phyloP scores from a whole-genome alignment of 2,797 vertebrate genomes.

The Carapus acus region DNA sequence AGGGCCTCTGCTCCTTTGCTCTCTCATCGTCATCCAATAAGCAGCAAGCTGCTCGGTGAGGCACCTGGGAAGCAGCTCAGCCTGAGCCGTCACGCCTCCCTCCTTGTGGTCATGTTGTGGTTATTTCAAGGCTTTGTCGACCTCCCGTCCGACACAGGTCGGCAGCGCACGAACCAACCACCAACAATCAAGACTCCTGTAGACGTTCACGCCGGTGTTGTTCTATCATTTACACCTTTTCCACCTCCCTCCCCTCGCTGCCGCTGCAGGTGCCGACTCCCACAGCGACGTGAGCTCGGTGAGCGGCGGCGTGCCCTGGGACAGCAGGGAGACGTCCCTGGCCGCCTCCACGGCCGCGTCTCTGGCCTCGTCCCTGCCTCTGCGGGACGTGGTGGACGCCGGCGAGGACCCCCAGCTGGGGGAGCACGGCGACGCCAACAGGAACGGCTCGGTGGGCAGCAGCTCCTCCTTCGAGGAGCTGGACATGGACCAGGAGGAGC shows the following conservation, averaged over 20 bases:
- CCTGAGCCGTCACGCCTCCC: too few relatives aligned
- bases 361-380: constrained; percentile 63
- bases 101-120: too few relatives aligned
- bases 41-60: too few relatives aligned
- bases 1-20: too few relatives aligned
- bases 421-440: constrained; percentile 73
- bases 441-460: constrained; percentile 74
- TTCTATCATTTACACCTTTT: constrained; percentile 9
- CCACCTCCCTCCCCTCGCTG: background rate
- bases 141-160: too few relatives aligned
- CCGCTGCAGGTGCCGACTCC: constrained; percentile 72
- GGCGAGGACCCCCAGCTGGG: constrained; percentile 69
- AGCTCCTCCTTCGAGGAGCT: constrained; percentile 97
- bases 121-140: too few relatives aligned
- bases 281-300: constrained; percentile 80
- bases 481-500: constrained; percentile 81
- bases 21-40: too few relatives aligned
- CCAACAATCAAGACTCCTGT: too few relatives aligned
- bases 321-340: constrained; percentile 81
- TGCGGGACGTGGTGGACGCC: constrained; percentile 62
- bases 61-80: too few relatives aligned
- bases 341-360: constrained; percentile 74
- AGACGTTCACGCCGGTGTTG: constrained; percentile 6
- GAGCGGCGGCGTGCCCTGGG: constrained; percentile 77
- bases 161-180: too few relatives aligned